Base-by-base conservation (phyloP, 2,888 invertebrate species). In the Tipula unca region DNA sequence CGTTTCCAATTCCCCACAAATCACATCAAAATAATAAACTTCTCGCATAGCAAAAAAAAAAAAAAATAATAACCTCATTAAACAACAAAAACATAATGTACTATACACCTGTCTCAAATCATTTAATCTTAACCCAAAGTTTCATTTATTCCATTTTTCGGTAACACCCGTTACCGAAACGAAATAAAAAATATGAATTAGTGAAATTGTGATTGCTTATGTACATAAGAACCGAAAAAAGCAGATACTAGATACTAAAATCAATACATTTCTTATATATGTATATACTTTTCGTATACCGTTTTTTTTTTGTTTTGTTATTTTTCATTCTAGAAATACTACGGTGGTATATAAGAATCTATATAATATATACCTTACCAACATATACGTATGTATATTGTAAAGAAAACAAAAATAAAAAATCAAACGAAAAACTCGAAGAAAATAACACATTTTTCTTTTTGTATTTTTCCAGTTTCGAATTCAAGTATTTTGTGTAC, bases 51-150 rank as follows among this genome's bases (percentile, higher is more conserved):
- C n/a, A n/a, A n/a, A n/a, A n/a, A n/a, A n/a, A n/a, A n/a, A 39
- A 48, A n/a, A 48, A 69, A 69, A 25, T 25, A 69, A 69, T 69
- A 69, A 69, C 69, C 69, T 69, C 69, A 69, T 69, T 69, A 69
- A 69, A 69, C 69, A 69, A 69, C 20, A 25, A 69, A 25, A 69
- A 25, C 25, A 69, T 69, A 69, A 69, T 69, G 69, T 69, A 25
- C 69, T n/a, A 20, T 69, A 69, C 69, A 69, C 69, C 69, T 69
- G 69, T 69, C 69, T 69, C 69, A 69, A 69, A 69, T 69, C 69
- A 69, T 69, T 69, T 69, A 69, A 69, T 69, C 69, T 69, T 25
- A 69, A 69, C 25, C 69, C 20, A 69, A 69, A 69, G 25, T 69
- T 25, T 69, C 69, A 69, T 69, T 25, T 69, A 69, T 69, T 25